A percentile compares a stretch with the other conserved stretches of the same genome.
phyloP scores from a whole-genome alignment of 2,797 vertebrate genomes.

The Crenuchus spilurus region DNA sequence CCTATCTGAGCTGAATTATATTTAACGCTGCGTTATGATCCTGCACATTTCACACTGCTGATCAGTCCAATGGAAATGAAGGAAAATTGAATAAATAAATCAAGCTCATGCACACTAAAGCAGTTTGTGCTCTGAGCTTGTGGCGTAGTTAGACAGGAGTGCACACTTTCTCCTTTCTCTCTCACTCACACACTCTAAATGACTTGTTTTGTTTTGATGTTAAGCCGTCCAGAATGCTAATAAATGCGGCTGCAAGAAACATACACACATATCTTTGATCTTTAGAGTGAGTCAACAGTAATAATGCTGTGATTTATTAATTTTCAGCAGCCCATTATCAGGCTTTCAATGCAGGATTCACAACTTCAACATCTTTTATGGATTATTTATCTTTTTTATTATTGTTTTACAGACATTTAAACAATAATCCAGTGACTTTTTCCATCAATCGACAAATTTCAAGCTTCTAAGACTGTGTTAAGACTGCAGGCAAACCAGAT shows the following conservation, averaged over 20 bases:
- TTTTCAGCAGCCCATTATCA: constrained; percentile 24
- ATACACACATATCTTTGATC: neutral
- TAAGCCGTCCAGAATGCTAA: neutral
- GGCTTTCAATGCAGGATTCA: constrained; percentile 2
- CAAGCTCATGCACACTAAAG: constrained; percentile 39
- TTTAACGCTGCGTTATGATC: constrained; percentile 54
- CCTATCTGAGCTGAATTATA: constrained; percentile 47
- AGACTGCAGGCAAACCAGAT: too few species aligned
- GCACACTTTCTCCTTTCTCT: constrained; percentile 7
- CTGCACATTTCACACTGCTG: constrained; percentile 41
- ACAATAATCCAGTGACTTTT: constrained; percentile 22
- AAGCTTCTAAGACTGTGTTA: too few species aligned
- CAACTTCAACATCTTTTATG: constrained; percentile 17
- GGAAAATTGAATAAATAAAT: constrained; percentile 59
- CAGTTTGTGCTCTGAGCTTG: constrained; percentile 25
- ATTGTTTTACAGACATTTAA: constrained; percentile 14
- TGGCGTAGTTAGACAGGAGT: constrained; percentile 15
- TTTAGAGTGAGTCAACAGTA: constrained; percentile 1
- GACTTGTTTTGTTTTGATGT: neutral
- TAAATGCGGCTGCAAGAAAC: neutral
- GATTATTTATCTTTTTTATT: constrained; percentile 26
- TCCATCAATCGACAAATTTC: constrained; percentile 20
- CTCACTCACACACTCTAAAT: neutral
- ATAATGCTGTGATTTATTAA: constrained; percentile 36
- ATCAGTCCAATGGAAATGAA: constrained; percentile 53